Percentiles rank a stretch among this genome's conserved stretches.
Evolutionary conservation across 2,113 vertebrate species (phyloP).

Genomic region (Etheostoma spectabile): DNA sequence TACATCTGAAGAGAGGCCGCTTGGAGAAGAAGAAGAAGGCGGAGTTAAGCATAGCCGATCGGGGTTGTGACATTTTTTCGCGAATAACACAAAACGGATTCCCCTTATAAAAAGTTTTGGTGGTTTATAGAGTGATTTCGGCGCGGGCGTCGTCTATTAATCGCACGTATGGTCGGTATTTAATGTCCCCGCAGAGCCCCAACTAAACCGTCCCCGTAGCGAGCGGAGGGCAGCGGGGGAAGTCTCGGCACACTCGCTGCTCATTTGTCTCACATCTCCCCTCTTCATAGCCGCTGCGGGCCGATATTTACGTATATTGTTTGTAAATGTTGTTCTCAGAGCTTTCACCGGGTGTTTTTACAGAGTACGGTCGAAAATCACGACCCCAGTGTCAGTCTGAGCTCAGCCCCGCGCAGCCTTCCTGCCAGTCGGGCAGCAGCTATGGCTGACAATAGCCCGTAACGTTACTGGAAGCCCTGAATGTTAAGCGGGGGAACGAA

Average conservation of each 20-base stretch:
- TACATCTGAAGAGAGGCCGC: constrained; percentile 84
- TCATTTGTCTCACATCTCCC: background rate
- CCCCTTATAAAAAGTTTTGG: constrained; percentile 25
- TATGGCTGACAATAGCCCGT: constrained; percentile 73
- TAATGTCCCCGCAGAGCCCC: constrained; percentile 37
- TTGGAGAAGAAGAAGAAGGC: constrained; percentile 86
- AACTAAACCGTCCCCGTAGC: constrained; percentile 23
- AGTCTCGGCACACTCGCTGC: constrained; percentile 53
- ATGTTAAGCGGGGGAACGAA: background rate
- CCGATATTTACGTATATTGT: rapidly evolving
- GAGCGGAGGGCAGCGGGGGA: constrained; percentile 44
- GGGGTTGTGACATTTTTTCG: constrained; percentile 78
- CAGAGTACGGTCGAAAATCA: constrained; percentile 53
- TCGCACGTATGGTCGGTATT: background rate
- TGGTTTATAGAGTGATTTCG: constrained; percentile 9
- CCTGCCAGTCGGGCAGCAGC: constrained; percentile 50
- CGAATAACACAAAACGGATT: constrained; percentile 71
- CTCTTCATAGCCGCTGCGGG: background rate
- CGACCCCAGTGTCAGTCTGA: constrained; percentile 34
- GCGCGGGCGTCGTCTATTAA: background rate
- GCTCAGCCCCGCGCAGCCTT: constrained; percentile 53
- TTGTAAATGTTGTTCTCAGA: background rate
- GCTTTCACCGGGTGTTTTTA: constrained; percentile 1
- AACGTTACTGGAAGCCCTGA: constrained; percentile 1
- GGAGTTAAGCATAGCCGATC: constrained; percentile 81